Evolutionary conservation across 2,797 vertebrate genomes (phyloP).

Genomic region (Brachyrhaphis roseni): DNA sequence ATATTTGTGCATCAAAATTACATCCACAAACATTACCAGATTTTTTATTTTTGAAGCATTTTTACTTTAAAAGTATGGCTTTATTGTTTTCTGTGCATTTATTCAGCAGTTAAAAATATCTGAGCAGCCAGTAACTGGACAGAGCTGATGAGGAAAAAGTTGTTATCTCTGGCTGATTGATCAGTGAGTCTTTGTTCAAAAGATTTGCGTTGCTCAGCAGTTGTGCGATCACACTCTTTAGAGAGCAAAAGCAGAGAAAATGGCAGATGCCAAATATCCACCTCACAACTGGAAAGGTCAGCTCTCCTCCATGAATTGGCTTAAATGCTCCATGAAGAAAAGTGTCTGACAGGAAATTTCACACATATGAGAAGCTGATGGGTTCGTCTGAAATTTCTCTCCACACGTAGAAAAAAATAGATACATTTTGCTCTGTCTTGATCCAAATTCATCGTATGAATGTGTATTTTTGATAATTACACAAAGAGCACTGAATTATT

Average conservation of each 20-base stretch:
- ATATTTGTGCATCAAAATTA: neutral
- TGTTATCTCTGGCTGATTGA: neutral
- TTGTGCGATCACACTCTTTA: neutral
- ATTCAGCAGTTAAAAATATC: neutral
- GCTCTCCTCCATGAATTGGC: neutral
- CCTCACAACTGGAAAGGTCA: slow-evolving; percentile 7
- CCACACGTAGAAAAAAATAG: neutral
- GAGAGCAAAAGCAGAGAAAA: neutral
- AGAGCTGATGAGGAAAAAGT: neutral
- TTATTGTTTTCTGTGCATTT: neutral
- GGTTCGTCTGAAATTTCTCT: neutral
- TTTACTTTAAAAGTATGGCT: neutral
- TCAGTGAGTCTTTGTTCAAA: neutral
- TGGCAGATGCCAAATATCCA: slow-evolving; percentile 2
- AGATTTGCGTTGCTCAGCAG: neutral
- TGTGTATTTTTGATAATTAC: neutral
- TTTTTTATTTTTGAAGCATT: neutral
- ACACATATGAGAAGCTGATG: neutral
- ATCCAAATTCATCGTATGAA: neutral
- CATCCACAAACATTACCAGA: neutral
- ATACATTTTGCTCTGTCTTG: neutral
- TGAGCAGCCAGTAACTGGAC: neutral
- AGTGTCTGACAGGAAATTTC: slow-evolving; percentile 6
- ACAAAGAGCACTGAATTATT: neutral
- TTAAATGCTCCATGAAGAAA: neutral